A percentile compares a stretch with the other conserved stretches of the same genome.
Conservation (phyloP, 2,888 invertebrate genomes). For the Hydriomena furcata region DNA sequence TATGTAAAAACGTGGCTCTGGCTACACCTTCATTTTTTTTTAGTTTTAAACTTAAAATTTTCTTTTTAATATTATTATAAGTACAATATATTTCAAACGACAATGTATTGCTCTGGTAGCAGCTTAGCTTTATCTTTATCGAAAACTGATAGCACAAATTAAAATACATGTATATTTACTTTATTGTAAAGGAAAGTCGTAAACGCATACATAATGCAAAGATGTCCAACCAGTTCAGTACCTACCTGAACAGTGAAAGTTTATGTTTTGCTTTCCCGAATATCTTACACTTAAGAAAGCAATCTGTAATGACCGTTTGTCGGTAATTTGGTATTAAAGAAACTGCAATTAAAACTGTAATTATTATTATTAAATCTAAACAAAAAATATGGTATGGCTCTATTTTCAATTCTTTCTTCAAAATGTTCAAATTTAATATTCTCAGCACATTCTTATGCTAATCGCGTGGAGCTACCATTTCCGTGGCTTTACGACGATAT, state of each 20-base stretch:
- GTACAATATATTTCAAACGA: too few species aligned
- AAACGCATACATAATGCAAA: neutral
- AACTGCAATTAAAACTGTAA: too few species aligned
- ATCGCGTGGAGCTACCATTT: conserved; percentile 19
- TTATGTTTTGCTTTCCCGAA: conserved; percentile 4
- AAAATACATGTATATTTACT: too few species aligned
- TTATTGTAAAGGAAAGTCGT: neutral
- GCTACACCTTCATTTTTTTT: too few species aligned
- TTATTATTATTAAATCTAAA: too few species aligned
- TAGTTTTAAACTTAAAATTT: too few species aligned
- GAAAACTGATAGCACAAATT: too few species aligned
- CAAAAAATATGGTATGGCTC: too few species aligned
- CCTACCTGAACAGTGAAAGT: conserved; percentile 18
- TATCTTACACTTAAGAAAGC: conserved; percentile 1
- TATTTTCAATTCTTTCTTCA: neutral
- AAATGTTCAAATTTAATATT: conserved; percentile 17
- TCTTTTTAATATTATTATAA: too few species aligned
- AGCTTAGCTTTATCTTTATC: neutral
- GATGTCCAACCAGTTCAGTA: conserved; percentile 3
- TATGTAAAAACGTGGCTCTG: too few species aligned
- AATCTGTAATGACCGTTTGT: neutral
- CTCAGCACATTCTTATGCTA: conserved; percentile 25
- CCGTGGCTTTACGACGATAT: conserved; percentile 22
- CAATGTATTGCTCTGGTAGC: too few species aligned
- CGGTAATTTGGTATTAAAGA: neutral